Evolutionary conservation across 2,888 invertebrate species (phyloP).

Genomic region (Erebia palarica): DNA sequence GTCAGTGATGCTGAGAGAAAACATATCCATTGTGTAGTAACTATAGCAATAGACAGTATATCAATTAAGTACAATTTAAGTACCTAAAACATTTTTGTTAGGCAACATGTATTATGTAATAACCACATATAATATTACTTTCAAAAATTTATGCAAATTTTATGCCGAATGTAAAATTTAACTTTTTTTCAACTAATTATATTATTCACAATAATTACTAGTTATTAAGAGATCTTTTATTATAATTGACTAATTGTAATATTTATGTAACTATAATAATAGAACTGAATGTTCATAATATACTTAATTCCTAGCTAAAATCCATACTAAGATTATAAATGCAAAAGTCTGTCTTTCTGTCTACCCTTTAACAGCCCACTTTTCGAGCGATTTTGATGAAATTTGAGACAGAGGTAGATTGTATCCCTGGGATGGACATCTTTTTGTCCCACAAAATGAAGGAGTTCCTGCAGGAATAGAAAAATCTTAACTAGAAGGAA

Average conservation of each 20-base stretch:
- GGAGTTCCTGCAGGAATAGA: too few relatives aligned
- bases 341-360: too few relatives aligned
- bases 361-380: too few relatives aligned
- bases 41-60: constrained; percentile 49
- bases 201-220: constrained; percentile 33
- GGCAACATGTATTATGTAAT: constrained; percentile 30
- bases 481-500: too few relatives aligned
- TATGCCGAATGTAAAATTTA: constrained; percentile 18
- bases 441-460: too few relatives aligned
- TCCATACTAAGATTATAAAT: too few relatives aligned
- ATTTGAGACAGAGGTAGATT: too few relatives aligned
- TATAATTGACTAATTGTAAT: constrained; percentile 24
- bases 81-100: constrained; percentile 37
- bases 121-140: constrained; percentile 24
- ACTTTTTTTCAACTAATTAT: constrained; percentile 12
- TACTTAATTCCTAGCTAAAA: not conserved
- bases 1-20: constrained; percentile 64
- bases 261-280: not conserved
- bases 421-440: too few relatives aligned
- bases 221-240: constrained; percentile 31
- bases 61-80: constrained; percentile 47
- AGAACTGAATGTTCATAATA: constrained; percentile 1
- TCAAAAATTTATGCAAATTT: constrained; percentile 27
- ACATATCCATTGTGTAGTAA: constrained; percentile 59
- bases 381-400: too few relatives aligned